phyloP scores from a whole-genome alignment of 2,888 invertebrate species.

The Clistopyga incitator region DNA sequence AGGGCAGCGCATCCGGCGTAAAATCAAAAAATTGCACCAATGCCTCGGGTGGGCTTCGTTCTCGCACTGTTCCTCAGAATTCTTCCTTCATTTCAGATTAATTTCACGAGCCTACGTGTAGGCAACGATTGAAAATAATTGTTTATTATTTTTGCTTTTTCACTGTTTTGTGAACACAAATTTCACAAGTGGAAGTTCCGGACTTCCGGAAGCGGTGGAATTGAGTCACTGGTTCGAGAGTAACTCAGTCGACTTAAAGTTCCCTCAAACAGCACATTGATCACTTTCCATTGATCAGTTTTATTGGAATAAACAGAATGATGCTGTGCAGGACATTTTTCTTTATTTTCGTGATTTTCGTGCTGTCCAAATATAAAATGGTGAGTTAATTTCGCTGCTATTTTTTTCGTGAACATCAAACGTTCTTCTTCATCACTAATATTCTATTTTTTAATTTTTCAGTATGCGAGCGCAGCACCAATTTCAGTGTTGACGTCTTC shows the following conservation, averaged over 20 bases:
- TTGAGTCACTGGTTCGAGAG: not conserved
- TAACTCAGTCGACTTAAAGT: conserved; percentile 30
- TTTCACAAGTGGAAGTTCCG: conserved; percentile 30
- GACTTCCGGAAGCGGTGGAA: conserved; percentile 34
- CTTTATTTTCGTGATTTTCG: not conserved
- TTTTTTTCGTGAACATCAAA: too few relatives aligned
- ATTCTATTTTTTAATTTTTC: not conserved
- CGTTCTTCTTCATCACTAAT: too few relatives aligned
- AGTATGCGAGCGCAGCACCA: conserved; percentile 59
- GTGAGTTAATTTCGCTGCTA: conserved; percentile 13
- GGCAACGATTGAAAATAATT: conserved; percentile 25
- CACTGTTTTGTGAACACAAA: conserved; percentile 33
- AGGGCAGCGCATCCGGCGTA: conserved; percentile 19
- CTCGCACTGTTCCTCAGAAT: conserved; percentile 22
- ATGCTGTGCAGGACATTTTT: conserved; percentile 40
- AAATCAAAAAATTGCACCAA: not conserved
- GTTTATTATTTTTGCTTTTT: conserved; percentile 21
- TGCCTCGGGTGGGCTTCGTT: not conserved
- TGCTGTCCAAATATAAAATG: not conserved
- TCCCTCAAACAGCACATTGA: conserved; percentile 17
- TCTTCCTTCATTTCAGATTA: not conserved
- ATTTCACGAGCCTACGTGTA: conserved; percentile 10
- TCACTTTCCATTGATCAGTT: not conserved
- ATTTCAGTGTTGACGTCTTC: conserved; percentile 10
- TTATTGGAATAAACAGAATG: not conserved